Evolutionary conservation across 2,113 vertebrate genomes (phyloP), one percentile per base, ranked within the genome.

Genomic region (Lagenorhynchus albirostris): DNA sequence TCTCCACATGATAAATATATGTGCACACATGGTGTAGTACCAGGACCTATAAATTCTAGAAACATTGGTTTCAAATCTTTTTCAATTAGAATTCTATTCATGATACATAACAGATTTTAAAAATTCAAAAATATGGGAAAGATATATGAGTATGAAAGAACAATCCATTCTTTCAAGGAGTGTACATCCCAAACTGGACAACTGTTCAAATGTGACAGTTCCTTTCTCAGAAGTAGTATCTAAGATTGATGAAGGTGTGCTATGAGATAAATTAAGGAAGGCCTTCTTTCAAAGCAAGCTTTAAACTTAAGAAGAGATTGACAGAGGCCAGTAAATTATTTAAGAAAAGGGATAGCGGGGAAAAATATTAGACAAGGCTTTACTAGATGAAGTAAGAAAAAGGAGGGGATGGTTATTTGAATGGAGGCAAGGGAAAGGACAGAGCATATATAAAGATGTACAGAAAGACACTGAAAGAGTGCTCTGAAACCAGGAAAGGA

Each of bases 371-470:
- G 7, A n/a, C 31, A 89, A 91, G 33, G 1, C 11, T 77, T 76
- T 47, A 53, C 12, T 62, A 50, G 41, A 58, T 21, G 3, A 89
- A 79, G 23, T 33, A 80, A 95, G 41, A 23, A 92, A 94, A 94
- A 15, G 90, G 36, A 89, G 20, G 36, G 36, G 3, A 74, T 91
- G 63, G 44, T 55, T 94, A 53, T 44, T 88, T 76, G 65, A 53
- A 90, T 53, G 26, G 21, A 89, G 68, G 82, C 18, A 92, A 65
- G 73, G 58, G 18, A 97, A 96, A 97, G 70, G 93, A 89, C 80
- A 92, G 95, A 95, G 83, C 68, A 73, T 95, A 94, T 94, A 96
- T 96, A 92, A 96, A 91, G 86, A 96, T 41, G 71, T n/a, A 65
- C 9, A 92, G 44, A 95, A 95, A 68, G 96, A 82, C 77, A 88